Conservation (phyloP, 37 sponge, comb jelly and placozoan species). For the Chondrosia reniformis region DNA sequence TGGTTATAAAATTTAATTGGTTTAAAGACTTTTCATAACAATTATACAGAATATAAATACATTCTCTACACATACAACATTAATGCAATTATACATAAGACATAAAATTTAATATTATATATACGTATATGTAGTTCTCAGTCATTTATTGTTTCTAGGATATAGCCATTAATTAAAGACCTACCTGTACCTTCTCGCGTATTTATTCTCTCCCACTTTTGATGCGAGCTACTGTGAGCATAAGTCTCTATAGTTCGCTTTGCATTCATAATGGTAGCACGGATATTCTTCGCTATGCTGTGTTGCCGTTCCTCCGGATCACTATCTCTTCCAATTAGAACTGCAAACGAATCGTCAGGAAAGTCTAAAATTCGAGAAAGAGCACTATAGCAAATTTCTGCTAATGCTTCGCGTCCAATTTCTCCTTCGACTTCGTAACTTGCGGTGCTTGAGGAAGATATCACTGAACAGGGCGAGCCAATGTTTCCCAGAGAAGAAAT, state of each 20-base stretch:
- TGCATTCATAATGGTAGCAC: conserved; percentile 28
- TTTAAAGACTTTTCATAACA: too few species aligned
- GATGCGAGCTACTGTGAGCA: conserved; percentile 28
- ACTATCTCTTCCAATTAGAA: conserved; percentile 36
- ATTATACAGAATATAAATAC: too few species aligned
- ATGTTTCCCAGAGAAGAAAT: too few species aligned
- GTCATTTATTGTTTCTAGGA: too few species aligned
- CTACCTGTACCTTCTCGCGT: too few species aligned
- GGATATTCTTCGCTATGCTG: conserved; percentile 70
- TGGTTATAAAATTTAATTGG: too few species aligned
- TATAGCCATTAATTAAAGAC: too few species aligned
- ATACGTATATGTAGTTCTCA: too few species aligned
- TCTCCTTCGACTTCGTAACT: conserved; percentile 67
- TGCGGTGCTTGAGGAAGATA: not conserved
- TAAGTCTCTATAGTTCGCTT: conserved; percentile 34
- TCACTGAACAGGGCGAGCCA: not conserved
- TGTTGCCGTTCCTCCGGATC: conserved; percentile 15
- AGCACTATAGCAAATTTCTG: conserved; percentile 66
- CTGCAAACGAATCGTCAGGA: conserved; percentile 58
- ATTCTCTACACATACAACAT: too few species aligned
- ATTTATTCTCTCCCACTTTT: not conserved
- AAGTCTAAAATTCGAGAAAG: conserved; percentile 68
- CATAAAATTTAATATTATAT: too few species aligned
- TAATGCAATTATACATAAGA: too few species aligned
- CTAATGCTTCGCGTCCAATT: conserved; percentile 58